phyloP scores from a whole-genome alignment of 1,140 invertebrate species.

The Lordiphosa clarofinis region DNA sequence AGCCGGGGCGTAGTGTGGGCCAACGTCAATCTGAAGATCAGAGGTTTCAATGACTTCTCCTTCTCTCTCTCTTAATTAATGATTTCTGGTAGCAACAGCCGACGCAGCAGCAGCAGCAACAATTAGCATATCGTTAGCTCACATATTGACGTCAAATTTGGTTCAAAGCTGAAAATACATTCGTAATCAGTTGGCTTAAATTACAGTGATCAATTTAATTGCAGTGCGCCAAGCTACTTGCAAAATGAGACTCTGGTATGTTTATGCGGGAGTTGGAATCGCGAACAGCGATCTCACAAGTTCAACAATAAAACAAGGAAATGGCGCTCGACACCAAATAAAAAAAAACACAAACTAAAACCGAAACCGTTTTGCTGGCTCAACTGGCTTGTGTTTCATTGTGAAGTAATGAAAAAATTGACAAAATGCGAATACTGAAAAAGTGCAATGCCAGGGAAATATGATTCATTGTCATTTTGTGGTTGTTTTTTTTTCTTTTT shows the following conservation, averaged over 20 bases:
- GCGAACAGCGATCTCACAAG: not conserved
- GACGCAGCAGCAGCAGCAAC: constrained; percentile 19
- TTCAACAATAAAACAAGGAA: constrained; percentile 14
- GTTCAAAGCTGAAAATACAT: constrained; percentile 44
- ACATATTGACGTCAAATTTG: constrained; percentile 75
- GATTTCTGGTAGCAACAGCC: constrained; percentile 36
- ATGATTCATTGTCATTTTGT: constrained; percentile 69
- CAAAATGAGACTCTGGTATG: constrained; percentile 24
- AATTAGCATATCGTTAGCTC: constrained; percentile 75
- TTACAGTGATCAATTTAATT: constrained; percentile 76
- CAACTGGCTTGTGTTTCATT: constrained; percentile 39
- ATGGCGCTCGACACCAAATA: constrained; percentile 3
- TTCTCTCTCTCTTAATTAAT: constrained; percentile 65
- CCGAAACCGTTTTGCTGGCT: constrained; percentile 37
- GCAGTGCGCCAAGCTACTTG: constrained; percentile 55
- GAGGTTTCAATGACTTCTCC: constrained; percentile 42
- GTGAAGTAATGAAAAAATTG: constrained; percentile 37
- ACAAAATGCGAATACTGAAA: constrained; percentile 47
- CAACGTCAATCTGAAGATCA: constrained; percentile 64
- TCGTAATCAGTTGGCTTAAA: constrained; percentile 37
- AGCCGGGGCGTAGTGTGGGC: constrained; percentile 35
- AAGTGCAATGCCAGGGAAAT: constrained; percentile 75
- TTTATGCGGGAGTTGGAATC: constrained; percentile 20
- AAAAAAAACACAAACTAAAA: not conserved
- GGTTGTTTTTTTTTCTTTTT: constrained; percentile 14